Evolutionary conservation across 1,140 invertebrate genomes (phyloP), one percentile per base, ranked within the genome.

Genomic region (Drosophila kepulauana): DNA sequence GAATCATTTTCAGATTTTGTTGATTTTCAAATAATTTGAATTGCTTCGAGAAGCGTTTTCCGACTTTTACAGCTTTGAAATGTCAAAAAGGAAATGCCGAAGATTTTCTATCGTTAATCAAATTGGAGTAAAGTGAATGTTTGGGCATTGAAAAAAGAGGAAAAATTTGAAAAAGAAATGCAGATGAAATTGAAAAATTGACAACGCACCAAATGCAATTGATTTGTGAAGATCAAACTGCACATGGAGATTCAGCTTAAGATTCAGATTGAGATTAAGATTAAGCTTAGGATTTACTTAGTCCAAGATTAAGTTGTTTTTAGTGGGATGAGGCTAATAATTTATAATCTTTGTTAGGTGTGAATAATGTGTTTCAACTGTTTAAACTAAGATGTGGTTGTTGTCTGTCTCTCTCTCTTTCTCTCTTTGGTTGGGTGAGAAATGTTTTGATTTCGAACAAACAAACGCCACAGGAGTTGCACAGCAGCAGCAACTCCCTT

Each of bases 391-490:
- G 28, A 35, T 8, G 6, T 35, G 1, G n/a, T 5, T 43, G 41
- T n/a, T 13, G 13, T 41, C 5, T n/a, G 2, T 20, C 16, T 41
- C 6, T 41, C 0, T 16, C 16, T 16, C 16, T 16, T 16, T 41
- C 10, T 43, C 13, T 43, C 13, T 13, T 43, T 43, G 3, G 49
- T 2, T 56, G 45, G 25, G 15, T 64, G 69, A 76, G 81, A 89
- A 88, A 84, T 88, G 84, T 88, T 88, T 88, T 88, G 84, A 89
- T 88, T 89, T 88, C 45, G 68, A 84, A 88, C 84, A 88, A 88
- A 84, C 66, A 88, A 89, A 78, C 80, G 77, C 84, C 80, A 62
- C 84, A 74, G 84, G 84, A 79, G 82, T 75, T 52, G 45, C 66
- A 75, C 72, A 75, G 72, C 72, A 75, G 66, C 72, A 41, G 28